These are phyloP conservation scores for Epistrophe eligans DNA, from an alignment of 2,888 invertebrate species.

Conservation along the genomic window DNA sequence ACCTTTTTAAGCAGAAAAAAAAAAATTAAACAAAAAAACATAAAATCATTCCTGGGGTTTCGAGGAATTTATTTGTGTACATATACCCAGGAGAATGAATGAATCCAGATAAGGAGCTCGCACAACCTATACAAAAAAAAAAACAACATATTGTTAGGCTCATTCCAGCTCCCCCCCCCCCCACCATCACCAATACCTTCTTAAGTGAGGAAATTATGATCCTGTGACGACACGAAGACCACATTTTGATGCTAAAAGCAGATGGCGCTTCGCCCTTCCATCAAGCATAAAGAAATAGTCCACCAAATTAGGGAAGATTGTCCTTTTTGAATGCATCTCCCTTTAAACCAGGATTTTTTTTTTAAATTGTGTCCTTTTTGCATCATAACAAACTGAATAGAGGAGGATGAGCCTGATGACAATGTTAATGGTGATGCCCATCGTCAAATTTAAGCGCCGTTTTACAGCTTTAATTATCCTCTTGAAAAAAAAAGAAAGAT, in stretches of 20 bases:
- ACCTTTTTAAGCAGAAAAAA: constrained; percentile 38
- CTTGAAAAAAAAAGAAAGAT: constrained; percentile 16
- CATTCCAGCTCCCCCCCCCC: neutral
- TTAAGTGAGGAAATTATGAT: constrained; percentile 50
- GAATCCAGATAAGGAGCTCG: constrained; percentile 42
- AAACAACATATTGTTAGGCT: constrained; percentile 27
- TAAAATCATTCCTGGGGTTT: neutral
- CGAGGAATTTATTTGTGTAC: neutral
- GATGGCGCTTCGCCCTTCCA: constrained; percentile 10
- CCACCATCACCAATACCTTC: too few species aligned
- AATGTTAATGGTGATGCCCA: constrained; percentile 63
- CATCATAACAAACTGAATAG: constrained; percentile 9
- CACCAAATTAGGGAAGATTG: constrained; percentile 60
- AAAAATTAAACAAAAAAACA: constrained; percentile 7
- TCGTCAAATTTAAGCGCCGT: constrained; percentile 76
- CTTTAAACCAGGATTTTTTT: constrained; percentile 25
- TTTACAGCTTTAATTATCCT: constrained; percentile 77
- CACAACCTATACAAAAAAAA: constrained; percentile 12
- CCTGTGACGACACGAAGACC: constrained; percentile 59
- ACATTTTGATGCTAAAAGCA: constrained; percentile 43
- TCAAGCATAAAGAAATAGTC: constrained; percentile 19
- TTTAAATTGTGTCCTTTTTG: constrained; percentile 34
- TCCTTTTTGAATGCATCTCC: constrained; percentile 52
- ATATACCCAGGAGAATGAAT: neutral
- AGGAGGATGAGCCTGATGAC: constrained; percentile 50